Conservation (phyloP, 2,888 invertebrate species). For the Dynastes grantii region DNA sequence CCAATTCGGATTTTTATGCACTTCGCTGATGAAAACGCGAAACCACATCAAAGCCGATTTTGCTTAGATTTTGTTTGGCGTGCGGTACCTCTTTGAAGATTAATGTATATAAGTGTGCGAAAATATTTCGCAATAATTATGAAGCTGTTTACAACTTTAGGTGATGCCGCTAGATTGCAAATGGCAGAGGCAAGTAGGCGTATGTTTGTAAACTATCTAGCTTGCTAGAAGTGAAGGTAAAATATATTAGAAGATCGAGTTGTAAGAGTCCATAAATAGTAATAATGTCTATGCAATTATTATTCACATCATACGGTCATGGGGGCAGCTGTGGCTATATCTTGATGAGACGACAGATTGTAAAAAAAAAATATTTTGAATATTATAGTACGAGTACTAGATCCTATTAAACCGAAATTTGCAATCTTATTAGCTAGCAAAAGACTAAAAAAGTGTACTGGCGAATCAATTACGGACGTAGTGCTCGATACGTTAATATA, state of each 20-base stretch:
- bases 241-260: neutral
- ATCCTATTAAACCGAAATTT: too few species aligned
- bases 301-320: too few species aligned
- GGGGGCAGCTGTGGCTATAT: too few species aligned
- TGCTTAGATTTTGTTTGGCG: slow-evolving; percentile 2
- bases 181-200: neutral
- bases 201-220: neutral
- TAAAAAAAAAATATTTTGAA: too few species aligned
- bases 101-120: neutral
- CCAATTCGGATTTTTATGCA: neutral
- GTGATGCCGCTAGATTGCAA: neutral
- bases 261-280: neutral
- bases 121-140: slow-evolving; percentile 13
- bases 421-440: too few species aligned
- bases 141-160: neutral
- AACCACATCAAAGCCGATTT: neutral
- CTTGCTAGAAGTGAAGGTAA: neutral
- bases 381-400: too few species aligned
- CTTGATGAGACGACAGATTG: too few species aligned
- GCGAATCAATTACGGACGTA: too few species aligned
- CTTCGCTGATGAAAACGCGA: neutral
- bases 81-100: neutral
- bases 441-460: too few species aligned
- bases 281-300: neutral
- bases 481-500: too few species aligned